Evolutionary conservation across 1,140 invertebrate genomes (phyloP), one percentile per base, ranked within the genome.

Genomic region (Listronotus oregonensis): DNA sequence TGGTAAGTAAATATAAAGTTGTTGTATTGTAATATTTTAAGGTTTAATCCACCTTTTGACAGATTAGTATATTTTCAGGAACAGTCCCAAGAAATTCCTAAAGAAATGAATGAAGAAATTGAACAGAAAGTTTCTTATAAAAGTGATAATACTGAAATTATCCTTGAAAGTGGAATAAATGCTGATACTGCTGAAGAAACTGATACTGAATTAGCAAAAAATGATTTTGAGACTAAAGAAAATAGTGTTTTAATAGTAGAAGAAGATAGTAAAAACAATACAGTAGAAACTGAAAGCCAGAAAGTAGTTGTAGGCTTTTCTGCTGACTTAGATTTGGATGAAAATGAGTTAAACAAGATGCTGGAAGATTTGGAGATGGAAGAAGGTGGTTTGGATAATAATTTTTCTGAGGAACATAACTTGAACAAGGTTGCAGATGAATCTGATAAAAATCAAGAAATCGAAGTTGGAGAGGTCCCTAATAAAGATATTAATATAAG

Each of bases 271-370:
- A 3, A 49, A 50, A 18, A 60, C 37, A 17, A 60, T 50, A 12
- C 39, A 17, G 17, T 5, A 42, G 21, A 14, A 47, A 18, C 27
- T n/a, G 14, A 34, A 17, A 17, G 10, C 11, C 15, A 32, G 7
- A 34, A 42, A 1, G 39, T 64, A 64, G 50, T 44, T n/a, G 37
- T 71, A 11, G 60, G 74, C 6, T 83, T 83, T 71, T 74, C 76
- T 59, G 73, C 75, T 42, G 79, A 81, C 32, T 72, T 80, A 10
- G 79, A 85, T 64, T 71, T 87, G 42, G 82, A 81, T 39, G 86
- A 87, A 56, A 80, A 80, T 43, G 84, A 86, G 69, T 70, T 87
- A n/a, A 81, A 80, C 46, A 79, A 83, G 39, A 85, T 86, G 75
- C 77, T 87, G 40, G 79, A 83, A 3, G 80, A 85, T 54, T 72